Evolutionary conservation across 2,113 vertebrate genomes (phyloP).

Genomic region (Nothobranchius furzeri): DNA sequence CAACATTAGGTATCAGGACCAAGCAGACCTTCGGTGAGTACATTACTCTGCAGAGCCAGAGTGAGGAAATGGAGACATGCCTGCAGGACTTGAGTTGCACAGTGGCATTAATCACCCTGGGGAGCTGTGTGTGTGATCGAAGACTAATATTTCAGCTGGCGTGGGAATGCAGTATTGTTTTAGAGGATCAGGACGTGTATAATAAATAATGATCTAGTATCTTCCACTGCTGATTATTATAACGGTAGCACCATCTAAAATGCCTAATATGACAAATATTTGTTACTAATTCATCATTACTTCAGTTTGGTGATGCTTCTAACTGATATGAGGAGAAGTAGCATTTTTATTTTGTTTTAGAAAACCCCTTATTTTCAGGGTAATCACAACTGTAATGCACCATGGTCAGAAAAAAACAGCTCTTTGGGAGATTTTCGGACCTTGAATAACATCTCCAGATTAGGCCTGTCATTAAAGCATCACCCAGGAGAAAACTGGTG

Average conservation of each 20-base stretch:
- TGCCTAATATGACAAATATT: neutral
- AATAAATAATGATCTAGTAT: neutral
- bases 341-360: neutral
- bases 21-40: neutral
- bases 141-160: neutral
- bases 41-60: neutral
- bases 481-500: constrained; percentile 18
- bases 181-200: neutral
- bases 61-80: neutral
- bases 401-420: neutral
- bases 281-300: too few relatives aligned
- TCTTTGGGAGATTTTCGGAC: constrained; percentile 10
- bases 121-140: neutral
- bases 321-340: neutral
- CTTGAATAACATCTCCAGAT: constrained; percentile 12
- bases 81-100: neutral
- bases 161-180: neutral
- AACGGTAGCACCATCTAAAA: neutral
- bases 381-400: neutral
- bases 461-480: constrained; percentile 1
- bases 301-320: neutral
- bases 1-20: neutral
- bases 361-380: neutral
- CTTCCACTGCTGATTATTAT: neutral
- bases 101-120: neutral